Conservation (phyloP, 2,888 invertebrate genomes). For the Isoperla grammatica region DNA sequence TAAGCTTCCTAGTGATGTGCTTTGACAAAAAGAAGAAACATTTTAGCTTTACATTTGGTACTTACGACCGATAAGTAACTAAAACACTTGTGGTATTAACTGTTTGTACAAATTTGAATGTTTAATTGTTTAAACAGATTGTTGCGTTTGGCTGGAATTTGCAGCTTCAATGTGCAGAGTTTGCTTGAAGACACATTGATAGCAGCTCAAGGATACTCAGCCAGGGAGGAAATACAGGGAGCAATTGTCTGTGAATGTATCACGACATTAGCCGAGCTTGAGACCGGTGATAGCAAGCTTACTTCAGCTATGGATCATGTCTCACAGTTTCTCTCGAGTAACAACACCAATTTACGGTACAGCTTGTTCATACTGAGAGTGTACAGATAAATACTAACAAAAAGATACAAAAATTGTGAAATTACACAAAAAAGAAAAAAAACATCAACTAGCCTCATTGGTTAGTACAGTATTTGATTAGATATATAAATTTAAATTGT, state of each 20-base stretch:
- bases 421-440: too few relatives aligned
- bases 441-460: too few relatives aligned
- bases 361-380: too few relatives aligned
- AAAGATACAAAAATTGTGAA: too few relatives aligned
- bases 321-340: constrained; percentile 13
- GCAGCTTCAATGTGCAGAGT: neutral
- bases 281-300: neutral
- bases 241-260: constrained; percentile 23
- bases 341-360: constrained; percentile 24
- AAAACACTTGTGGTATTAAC: too few relatives aligned
- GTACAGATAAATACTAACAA: too few relatives aligned
- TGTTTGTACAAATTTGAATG: neutral
- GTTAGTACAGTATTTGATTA: too few relatives aligned
- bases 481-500: too few relatives aligned
- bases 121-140: neutral
- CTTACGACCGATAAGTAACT: too few relatives aligned
- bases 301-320: constrained; percentile 14
- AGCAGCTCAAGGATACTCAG: neutral
- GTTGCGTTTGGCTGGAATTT: neutral
- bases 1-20: too few relatives aligned
- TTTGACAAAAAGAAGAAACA: too few relatives aligned
- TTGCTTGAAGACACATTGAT: constrained; percentile 18
- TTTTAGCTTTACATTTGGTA: too few relatives aligned
- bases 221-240: constrained; percentile 10
- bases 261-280: constrained; percentile 14